These are phyloP conservation scores for Aleadryas rufinucha DNA, from an alignment of 2,113 vertebrate species.

Conservation along the genomic window DNA sequence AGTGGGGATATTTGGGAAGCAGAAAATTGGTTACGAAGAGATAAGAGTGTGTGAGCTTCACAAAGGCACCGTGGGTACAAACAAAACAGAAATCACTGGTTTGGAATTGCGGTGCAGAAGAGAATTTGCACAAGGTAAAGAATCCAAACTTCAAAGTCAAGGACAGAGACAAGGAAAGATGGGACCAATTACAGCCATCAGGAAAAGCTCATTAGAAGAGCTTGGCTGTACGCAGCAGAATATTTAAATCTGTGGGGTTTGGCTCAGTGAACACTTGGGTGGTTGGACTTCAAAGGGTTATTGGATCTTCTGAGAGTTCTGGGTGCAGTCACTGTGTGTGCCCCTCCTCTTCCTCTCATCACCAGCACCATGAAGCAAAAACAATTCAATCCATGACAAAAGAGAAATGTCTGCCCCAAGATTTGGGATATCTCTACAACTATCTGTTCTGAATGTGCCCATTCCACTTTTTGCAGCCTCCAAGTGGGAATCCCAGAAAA, in stretches of 20 bases:
- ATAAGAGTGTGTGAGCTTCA: neutral
- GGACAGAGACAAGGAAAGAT: neutral
- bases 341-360: neutral
- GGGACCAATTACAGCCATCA: neutral
- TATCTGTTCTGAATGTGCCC: neutral
- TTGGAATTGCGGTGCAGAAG: neutral
- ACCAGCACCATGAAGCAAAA: neutral
- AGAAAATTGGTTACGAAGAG: neutral
- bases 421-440: neutral
- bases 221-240: neutral
- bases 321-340: neutral
- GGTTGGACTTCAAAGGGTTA: neutral
- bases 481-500: neutral
- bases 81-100: neutral
- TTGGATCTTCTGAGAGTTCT: neutral
- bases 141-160: neutral
- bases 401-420: neutral
- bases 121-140: neutral
- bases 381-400: neutral
- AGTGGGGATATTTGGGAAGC: neutral
- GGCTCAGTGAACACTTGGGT: neutral
- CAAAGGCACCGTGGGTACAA: neutral
- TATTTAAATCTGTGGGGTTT: neutral
- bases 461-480: neutral
- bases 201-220: neutral